Conservation (phyloP, 2,888 invertebrate species). For the Lycaena phlaeas region DNA sequence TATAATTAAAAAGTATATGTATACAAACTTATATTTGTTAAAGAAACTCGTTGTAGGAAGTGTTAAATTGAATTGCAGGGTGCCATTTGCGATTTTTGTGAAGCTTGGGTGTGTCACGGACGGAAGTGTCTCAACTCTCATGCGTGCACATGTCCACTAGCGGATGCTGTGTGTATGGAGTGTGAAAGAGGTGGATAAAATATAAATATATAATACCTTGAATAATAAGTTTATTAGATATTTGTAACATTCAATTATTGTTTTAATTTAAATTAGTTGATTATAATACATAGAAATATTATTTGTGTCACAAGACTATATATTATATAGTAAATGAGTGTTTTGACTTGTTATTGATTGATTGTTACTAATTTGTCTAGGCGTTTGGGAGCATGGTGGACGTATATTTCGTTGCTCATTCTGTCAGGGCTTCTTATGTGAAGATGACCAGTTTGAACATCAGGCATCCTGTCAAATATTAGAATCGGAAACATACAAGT, state of each 20-base stretch:
- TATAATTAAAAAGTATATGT: no score
- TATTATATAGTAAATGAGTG: no score
- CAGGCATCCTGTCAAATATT: slow-evolving; percentile 97
- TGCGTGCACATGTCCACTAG: slow-evolving; percentile 92
- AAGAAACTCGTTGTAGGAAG: no score
- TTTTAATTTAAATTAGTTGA: no score
- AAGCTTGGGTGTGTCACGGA: slow-evolving; percentile 98
- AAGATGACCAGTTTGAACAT: slow-evolving; percentile 97
- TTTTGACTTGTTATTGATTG: no score
- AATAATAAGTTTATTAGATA: no score
- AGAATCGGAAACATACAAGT: slow-evolving; percentile 96
- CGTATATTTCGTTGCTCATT: slow-evolving; percentile 93
- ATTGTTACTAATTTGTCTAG: no score
- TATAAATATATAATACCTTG: no score
- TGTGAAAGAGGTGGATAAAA: slow-evolving; percentile 80
- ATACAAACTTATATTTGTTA: no score
- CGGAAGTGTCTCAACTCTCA: slow-evolving; percentile 91
- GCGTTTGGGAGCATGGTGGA: slow-evolving; percentile 97
- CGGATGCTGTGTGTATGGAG: slow-evolving; percentile 91
- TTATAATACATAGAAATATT: no score
- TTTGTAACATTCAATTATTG: neutral
- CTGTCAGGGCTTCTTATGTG: slow-evolving; percentile 90
- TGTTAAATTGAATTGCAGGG: slow-evolving; percentile 71
- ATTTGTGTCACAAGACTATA: no score
- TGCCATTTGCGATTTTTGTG: slow-evolving; percentile 97